Evolutionary conservation across 2,797 vertebrate genomes (phyloP), one percentile per base, ranked within the genome.

Genomic region (Pagetopsis macropterus): DNA sequence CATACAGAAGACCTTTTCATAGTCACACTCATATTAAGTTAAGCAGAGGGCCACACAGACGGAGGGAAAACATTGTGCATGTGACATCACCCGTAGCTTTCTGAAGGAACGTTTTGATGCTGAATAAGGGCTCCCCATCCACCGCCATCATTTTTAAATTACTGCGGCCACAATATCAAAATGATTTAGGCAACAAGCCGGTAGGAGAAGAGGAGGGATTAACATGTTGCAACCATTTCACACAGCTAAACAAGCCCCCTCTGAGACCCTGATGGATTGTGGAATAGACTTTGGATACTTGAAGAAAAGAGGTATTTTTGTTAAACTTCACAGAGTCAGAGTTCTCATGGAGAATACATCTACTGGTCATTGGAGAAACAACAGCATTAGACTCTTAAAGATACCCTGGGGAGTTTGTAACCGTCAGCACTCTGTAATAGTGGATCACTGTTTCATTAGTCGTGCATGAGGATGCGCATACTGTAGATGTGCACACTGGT

Each of bases 81-180:
- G 54, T 72, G 56, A 62, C 72, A 46, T 68, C 66, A 72, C 45
- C 21, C 57, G 9, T 6, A n/a, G 17, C 17, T 69, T 49, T 79
- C 45, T 66, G 55, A 72, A 23, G 44, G 27, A 43, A 56, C 21
- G 46, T 65, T 79, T 62, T 79, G 40, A 40, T 67, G 54, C 27
- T 45, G 9, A 54, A 61, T 3, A 5, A 37, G 63, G 64, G 33
- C 74, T 61, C 19, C 64, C 60, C 12, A 2, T 60, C 75, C 51
- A 33, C 59, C 16, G 3, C 49, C 65, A 63, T 65, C 44, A 75
- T 66, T 58, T 37, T 71, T 31, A 63, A 72, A 75, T 66, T n/a
- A 64, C 76, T 15, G 33, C 63, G 58, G 74, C 76, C 73, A 65
- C 76, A 66, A 52, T 48, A 63, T 79, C 61, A 65, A 72, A 84